phyloP scores from a whole-genome alignment of 2,888 invertebrate genomes.

The Diaphora mendica region DNA sequence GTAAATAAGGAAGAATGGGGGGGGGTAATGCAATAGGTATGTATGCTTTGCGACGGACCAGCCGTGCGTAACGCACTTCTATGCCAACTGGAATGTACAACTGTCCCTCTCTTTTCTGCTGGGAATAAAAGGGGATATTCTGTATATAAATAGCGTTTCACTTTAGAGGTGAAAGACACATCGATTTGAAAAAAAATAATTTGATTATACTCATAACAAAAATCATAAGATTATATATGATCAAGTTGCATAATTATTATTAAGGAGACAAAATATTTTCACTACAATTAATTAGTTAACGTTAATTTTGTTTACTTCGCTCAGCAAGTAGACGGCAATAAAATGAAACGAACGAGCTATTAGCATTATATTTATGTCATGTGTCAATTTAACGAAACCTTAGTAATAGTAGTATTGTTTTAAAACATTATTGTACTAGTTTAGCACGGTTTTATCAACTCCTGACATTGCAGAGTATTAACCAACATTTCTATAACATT shows the following conservation, averaged over 20 bases:
- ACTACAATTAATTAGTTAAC: background rate
- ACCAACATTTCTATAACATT: background rate
- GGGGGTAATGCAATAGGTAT: constrained; percentile 57
- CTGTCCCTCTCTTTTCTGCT: constrained; percentile 30
- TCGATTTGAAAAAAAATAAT: background rate
- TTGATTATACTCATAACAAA: background rate
- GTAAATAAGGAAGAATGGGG: constrained; percentile 62
- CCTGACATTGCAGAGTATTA: background rate
- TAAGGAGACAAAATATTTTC: background rate
- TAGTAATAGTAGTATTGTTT: background rate
- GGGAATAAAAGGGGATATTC: constrained; percentile 37
- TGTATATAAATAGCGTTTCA: constrained; percentile 4
- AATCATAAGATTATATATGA: background rate
- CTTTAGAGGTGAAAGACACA: background rate
- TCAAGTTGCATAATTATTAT: background rate
- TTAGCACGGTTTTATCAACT: background rate
- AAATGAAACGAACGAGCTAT: background rate
- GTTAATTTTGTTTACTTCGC: too few relatives aligned
- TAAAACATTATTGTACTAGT: background rate
- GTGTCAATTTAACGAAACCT: background rate
- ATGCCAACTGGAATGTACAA: constrained; percentile 47
- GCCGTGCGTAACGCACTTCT: constrained; percentile 64
- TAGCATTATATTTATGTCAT: background rate
- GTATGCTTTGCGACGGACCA: constrained; percentile 41
- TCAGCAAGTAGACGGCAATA: too few relatives aligned